Evolutionary conservation across 2,797 vertebrate species (phyloP).

Genomic region (Sebastes wilsoni): DNA sequence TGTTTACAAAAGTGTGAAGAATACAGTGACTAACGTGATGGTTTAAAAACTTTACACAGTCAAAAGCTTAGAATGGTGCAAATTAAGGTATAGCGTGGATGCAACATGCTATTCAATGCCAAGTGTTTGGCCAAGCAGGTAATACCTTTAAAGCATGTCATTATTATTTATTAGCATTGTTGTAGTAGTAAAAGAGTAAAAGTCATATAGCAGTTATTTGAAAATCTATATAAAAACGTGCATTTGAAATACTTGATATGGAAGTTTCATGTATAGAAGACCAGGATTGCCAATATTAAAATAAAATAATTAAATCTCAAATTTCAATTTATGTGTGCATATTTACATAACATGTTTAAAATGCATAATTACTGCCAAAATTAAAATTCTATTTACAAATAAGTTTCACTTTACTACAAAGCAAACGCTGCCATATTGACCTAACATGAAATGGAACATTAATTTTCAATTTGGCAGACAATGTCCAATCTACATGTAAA

Average conservation of each 20-base stretch:
- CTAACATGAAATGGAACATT: background rate
- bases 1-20: constrained; percentile 87
- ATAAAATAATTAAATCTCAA: background rate
- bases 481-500: background rate
- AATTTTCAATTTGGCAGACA: background rate
- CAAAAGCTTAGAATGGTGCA: constrained; percentile 79
- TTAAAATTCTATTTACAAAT: rapidly evolving
- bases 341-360: background rate
- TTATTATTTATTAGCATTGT: background rate
- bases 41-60: constrained; percentile 78
- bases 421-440: background rate
- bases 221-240: constrained; percentile 33
- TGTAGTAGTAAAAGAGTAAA: background rate
- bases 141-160: constrained; percentile 2
- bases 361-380: background rate
- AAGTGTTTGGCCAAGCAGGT: constrained; percentile 8
- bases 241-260: constrained; percentile 6
- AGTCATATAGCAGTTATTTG: background rate
- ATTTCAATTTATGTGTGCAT: background rate
- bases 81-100: constrained; percentile 61
- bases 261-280: background rate
- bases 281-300: constrained; percentile 5
- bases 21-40: constrained; percentile 83
- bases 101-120: constrained; percentile 69
- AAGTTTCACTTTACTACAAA: background rate